Evolutionary conservation across 2,888 invertebrate species (phyloP), one percentile per base, ranked within the genome.

Genomic region (Tuberolachnus salignus): DNA sequence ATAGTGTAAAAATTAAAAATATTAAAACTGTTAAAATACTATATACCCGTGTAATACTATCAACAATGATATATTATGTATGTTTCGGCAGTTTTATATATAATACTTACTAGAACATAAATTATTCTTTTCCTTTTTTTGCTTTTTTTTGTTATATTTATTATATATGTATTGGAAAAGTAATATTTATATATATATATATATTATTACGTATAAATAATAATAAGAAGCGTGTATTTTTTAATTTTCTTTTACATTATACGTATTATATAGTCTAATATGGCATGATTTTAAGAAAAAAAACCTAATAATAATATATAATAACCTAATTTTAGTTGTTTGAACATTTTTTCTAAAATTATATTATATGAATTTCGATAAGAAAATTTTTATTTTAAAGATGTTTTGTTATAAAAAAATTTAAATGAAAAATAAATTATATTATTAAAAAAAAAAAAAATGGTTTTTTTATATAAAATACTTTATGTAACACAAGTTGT

Each of bases 381-480:
- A 21, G 67, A 59, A 49, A 67, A 69, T 51, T 61, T 74, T 69
- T 78, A 69, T 69, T 78, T 67, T 78, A 59, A 78, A 55, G 75
- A 66, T 78, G 67, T 59, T 69, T 78, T 78, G 78, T 78, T 78
- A 78, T 61, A 69, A 42, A 55, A 66, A 63, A 61, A 49, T 55
- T 16, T 19, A 44, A 67, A 49, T 67, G 59, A 42, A 34, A 1
- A 74, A 64, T 44, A 64, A 64, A 73, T 51, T 53, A 63, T 73
- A 73, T 73, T 72, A 74, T 64, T 63, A 64, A 49, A 49, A n/a
- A 55, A 55, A 13, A 9, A 11, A 19, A n/a, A n/a, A n/a, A 51
- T n/a, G 8, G 8, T 44, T 44, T 44, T 46, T 11, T 63, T 46
- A 16, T 64, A n/a, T n/a, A n/a, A n/a, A n/a, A n/a, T n/a, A n/a